Base-by-base conservation (phyloP, 2,113 vertebrate genomes). In the Excalfactoria chinensis region DNA sequence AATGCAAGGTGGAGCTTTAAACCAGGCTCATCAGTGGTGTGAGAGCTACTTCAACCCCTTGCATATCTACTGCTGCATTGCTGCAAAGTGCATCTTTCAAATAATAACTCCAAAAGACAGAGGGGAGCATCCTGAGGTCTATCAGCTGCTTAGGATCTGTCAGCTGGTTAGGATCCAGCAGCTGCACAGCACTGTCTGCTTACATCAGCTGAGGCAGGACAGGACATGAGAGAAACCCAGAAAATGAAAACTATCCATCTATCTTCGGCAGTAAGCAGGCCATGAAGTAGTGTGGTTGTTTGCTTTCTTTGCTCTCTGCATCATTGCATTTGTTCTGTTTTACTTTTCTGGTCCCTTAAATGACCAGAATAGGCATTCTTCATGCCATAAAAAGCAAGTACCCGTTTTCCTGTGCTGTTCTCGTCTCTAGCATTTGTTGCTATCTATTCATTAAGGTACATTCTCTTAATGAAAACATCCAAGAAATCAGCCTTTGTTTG, bases 381-480 rank as follows among this genome's bases (percentile, higher is more conserved):
- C 63, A 71, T 96, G 93, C 69, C 79, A 81, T n/a, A 86, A 94
- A 96, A 95, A 95, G 75, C 55, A 62, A 83, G 82, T 55, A 94
- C 67, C 63, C 81, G 34, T 72, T 96, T 93, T 91, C 76, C 81
- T 55, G 71, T 56, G 51, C 66, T 92, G 88, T 68, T 87, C 68
- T 86, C 87, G 89, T 96, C 95, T 87, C 96, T 77, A 97, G 82
- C 95, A 92, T 95, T 94, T 80, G 89, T 86, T 90, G 69, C 92
- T 94, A 88, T 95, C 89, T 90, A 84, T 93, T 95, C 89, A 97
- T 97, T 95, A 94, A 86, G 92, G 73, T 73, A 71, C 87, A 90
- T 94, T 75, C 90, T 95, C 74, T 91, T 95, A 92, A 92, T 86
- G 86, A 96, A 95, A 93, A 95, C 62, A 89, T 85, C 90, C 95